Evolutionary conservation across 2,113 vertebrate species (phyloP).

Genomic region (Myodes glareolus): DNA sequence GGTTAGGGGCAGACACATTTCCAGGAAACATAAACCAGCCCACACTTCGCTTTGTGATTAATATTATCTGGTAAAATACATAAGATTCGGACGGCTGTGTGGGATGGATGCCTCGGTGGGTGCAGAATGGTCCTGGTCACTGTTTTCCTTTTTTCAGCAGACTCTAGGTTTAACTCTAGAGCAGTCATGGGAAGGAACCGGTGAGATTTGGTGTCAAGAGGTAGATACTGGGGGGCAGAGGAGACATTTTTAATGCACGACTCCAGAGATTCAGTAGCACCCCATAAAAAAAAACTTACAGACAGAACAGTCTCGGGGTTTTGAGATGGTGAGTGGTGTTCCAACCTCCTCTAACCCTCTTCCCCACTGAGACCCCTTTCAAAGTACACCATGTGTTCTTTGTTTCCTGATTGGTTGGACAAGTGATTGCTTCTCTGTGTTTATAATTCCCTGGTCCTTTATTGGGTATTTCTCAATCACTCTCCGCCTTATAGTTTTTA

Average conservation of each 20-base stretch:
- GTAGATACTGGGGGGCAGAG: neutral
- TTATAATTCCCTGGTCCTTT: fast-evolving
- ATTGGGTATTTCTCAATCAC: neutral
- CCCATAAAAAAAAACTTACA: neutral
- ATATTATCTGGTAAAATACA: slow-evolving; percentile 16
- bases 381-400: neutral
- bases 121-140: neutral
- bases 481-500: neutral
- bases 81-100: neutral
- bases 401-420: neutral
- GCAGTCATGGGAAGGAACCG: neutral
- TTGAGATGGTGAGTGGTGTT: fast-evolving
- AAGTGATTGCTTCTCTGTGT: fast-evolving
- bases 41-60: neutral
- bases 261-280: neutral
- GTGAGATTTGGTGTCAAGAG: neutral
- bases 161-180: neutral
- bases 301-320: too few species aligned
- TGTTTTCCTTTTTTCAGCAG: neutral
- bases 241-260: neutral
- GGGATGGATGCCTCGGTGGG: neutral
- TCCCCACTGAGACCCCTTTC: neutral
- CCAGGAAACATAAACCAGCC: slow-evolving; percentile 10
- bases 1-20: neutral
- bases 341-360: neutral